Conservation (phyloP, 1,140 invertebrate genomes). For the Episyrphus balteatus region DNA sequence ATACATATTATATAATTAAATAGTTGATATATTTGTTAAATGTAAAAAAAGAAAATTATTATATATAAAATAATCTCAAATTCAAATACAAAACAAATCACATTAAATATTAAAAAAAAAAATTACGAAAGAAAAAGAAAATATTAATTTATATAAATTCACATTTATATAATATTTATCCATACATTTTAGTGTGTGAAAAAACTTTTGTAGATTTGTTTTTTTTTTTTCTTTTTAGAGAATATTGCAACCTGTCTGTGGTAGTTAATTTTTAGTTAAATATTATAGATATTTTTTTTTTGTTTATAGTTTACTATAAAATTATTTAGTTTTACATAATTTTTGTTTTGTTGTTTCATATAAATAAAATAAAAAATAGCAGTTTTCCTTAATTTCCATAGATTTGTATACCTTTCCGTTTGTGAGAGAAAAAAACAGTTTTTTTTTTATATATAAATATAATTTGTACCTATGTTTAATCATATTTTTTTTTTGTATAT, state of each 20-base stretch:
- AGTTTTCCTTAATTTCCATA: too few relatives aligned
- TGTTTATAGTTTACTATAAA: too few relatives aligned
- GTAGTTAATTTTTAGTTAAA: slow-evolving; percentile 38
- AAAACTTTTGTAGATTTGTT: slow-evolving; percentile 7
- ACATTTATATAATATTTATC: neutral
- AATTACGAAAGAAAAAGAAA: slow-evolving; percentile 3
- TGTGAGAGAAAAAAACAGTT: too few relatives aligned
- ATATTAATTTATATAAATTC: slow-evolving; percentile 8
- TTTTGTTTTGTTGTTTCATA: too few relatives aligned
- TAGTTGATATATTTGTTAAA: slow-evolving; percentile 24
- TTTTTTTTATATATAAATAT: too few relatives aligned
- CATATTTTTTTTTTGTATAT: too few relatives aligned
- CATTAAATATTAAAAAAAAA: neutral
- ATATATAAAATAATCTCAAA: slow-evolving; percentile 4
- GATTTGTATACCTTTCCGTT: too few relatives aligned
- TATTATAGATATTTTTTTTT: too few relatives aligned
- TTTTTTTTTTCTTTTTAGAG: slow-evolving; percentile 3
- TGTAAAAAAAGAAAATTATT: slow-evolving; percentile 15
- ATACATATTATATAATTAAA: slow-evolving; percentile 8
- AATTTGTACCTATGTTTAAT: too few relatives aligned
- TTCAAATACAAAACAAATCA: neutral
- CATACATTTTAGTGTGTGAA: neutral
- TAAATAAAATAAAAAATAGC: too few relatives aligned
- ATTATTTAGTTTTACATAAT: too few relatives aligned
- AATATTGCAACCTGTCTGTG: slow-evolving; percentile 36